phyloP scores from a whole-genome alignment of 1,140 invertebrate genomes.

The Bradysia coprophila region DNA sequence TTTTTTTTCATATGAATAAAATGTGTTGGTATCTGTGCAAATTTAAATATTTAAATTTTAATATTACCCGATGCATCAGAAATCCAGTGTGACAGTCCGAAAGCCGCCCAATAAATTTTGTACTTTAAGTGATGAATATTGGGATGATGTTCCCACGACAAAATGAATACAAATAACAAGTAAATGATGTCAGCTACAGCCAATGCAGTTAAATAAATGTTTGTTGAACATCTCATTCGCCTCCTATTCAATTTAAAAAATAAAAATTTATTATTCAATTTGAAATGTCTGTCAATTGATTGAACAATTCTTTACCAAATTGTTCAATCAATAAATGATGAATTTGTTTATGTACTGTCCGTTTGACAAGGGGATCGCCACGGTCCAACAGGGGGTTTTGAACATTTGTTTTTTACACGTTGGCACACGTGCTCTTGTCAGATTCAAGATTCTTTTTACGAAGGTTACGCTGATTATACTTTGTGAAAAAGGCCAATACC shows the following conservation, averaged over 20 bases:
- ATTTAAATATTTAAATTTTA: too few relatives aligned
- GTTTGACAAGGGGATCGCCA: too few relatives aligned
- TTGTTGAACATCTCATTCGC: slow-evolving; percentile 56
- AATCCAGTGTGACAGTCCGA: slow-evolving; percentile 35
- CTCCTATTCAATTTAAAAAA: slow-evolving; percentile 22
- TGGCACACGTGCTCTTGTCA: too few relatives aligned
- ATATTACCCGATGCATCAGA: slow-evolving; percentile 1
- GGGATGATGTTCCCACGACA: slow-evolving; percentile 41
- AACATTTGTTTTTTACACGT: too few relatives aligned
- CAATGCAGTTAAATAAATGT: slow-evolving; percentile 52
- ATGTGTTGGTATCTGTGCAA: too few relatives aligned
- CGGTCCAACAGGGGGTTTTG: too few relatives aligned
- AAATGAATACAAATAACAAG: slow-evolving; percentile 40
- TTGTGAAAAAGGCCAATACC: too few relatives aligned
- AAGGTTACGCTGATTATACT: too few relatives aligned
- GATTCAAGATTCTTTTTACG: too few relatives aligned
- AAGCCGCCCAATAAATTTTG: slow-evolving; percentile 30
- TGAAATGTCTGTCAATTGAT: background rate
- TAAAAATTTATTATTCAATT: slow-evolving; percentile 1
- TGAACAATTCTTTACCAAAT: too few relatives aligned
- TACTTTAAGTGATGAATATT: slow-evolving; percentile 25
- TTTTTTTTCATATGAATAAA: too few relatives aligned
- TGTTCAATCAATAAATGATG: background rate
- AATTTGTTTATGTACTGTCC: too few relatives aligned
- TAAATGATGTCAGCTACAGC: slow-evolving; percentile 54